Percentiles rank a stretch among this genome's conserved stretches.
phyloP scores from a whole-genome alignment of 2,888 invertebrate genomes.

The Stenchaetothrips biformis region DNA sequence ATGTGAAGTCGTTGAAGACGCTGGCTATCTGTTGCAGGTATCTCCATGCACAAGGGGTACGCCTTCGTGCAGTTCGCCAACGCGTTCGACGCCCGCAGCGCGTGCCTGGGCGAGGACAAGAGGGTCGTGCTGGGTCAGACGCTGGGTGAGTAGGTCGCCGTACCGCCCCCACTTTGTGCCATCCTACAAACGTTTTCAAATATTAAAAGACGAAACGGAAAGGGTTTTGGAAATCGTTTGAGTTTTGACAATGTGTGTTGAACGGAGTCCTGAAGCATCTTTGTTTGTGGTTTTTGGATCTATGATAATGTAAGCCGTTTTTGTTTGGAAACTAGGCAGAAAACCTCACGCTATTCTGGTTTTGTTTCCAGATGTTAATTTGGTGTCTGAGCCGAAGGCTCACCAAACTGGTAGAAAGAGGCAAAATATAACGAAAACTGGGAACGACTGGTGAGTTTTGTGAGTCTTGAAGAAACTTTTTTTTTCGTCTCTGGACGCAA shows the following conservation, averaged over 20 bases:
- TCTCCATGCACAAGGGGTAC: conserved; percentile 78
- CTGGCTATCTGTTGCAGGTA: conserved; percentile 50
- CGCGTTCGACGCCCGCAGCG: conserved; percentile 68
- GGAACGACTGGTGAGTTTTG: conserved; percentile 59
- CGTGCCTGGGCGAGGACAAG: conserved; percentile 68
- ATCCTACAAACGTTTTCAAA: not conserved
- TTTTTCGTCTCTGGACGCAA: not conserved
- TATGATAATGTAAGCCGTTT: not conserved
- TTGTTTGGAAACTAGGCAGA: not conserved
- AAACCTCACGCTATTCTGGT: conserved; percentile 25
- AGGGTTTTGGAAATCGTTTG: not conserved
- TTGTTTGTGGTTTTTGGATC: not conserved
- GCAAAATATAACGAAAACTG: conserved; percentile 61
- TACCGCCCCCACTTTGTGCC: not conserved
- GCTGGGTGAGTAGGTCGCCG: conserved; percentile 58
- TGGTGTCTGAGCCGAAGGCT: conserved; percentile 71
- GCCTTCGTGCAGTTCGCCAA: conserved; percentile 75
- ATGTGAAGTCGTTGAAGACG: not conserved
- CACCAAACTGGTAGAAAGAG: conserved; percentile 64
- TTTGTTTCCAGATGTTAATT: conserved; percentile 62
- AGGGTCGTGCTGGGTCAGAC: conserved; percentile 68
- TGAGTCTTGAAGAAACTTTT: not conserved
- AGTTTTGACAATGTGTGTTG: not conserved
- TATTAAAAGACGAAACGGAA: not conserved
- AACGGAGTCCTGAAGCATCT: not conserved